Evolutionary conservation across 2,888 invertebrate genomes (phyloP).

Genomic region (Nudaria mundana): DNA sequence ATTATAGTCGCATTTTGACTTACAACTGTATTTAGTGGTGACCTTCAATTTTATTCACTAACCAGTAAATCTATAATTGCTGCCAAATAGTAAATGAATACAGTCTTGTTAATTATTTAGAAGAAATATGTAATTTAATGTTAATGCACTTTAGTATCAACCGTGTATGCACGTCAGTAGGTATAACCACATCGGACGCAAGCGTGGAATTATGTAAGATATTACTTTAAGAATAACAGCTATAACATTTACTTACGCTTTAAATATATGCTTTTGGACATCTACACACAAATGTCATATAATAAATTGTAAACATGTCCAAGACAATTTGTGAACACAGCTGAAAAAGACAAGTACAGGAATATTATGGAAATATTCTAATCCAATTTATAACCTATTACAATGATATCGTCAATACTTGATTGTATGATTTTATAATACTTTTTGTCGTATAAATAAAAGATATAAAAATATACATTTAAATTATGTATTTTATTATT

Average conservation of each 20-base stretch:
- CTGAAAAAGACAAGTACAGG: no score
- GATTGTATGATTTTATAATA: conserved; percentile 62
- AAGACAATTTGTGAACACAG: conserved; percentile 31
- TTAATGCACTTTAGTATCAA: conserved; percentile 22
- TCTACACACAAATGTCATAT: conserved; percentile 39
- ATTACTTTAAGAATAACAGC: conserved; percentile 48
- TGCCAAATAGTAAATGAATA: conserved; percentile 40
- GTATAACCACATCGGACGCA: conserved; percentile 47
- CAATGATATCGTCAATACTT: conserved; percentile 45
- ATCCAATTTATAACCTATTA: conserved; percentile 32
- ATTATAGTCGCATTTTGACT: no score
- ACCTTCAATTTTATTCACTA: conserved; percentile 25
- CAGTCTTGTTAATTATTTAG: conserved; percentile 48
- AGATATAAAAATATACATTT: conserved; percentile 76
- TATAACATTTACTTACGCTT: conserved; percentile 45
- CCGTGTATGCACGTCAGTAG: no score
- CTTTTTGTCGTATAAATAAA: conserved; percentile 65
- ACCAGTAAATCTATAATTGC: conserved; percentile 31
- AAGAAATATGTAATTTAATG: conserved; percentile 24
- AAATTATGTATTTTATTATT: conserved; percentile 66
- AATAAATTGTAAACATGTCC: conserved; percentile 3
- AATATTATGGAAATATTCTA: conserved; percentile 23
- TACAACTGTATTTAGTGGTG: no score
- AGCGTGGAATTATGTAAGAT: conserved; percentile 52
- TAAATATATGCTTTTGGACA: conserved; percentile 24